Percentiles rank a stretch among this genome's conserved stretches.
These are phyloP conservation scores for Apamea anceps DNA, from an alignment of 2,888 invertebrate species.

Conservation along the genomic window DNA sequence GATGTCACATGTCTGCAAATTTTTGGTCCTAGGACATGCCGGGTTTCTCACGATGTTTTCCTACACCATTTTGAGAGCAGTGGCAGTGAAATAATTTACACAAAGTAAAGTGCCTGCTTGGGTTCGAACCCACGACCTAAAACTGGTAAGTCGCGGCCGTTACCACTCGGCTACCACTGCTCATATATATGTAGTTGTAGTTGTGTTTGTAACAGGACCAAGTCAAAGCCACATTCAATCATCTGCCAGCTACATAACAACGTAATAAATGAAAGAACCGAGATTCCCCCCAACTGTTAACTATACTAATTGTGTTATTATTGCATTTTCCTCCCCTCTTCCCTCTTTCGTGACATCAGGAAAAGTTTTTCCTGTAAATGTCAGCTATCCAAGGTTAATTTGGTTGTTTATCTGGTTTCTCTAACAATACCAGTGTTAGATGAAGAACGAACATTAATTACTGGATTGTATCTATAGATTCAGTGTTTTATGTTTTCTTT, in stretches of 20 bases:
- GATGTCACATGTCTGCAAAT: no score
- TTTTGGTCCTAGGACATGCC: no score
- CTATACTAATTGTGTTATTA: constrained; percentile 68
- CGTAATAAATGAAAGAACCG: constrained; percentile 32
- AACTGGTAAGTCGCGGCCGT: no score
- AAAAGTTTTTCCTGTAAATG: constrained; percentile 62
- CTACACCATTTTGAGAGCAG: no score
- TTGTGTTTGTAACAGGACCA: not conserved
- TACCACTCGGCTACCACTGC: no score
- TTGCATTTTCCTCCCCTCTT: constrained; percentile 52
- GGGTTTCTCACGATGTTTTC: no score
- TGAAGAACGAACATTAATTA: constrained; percentile 39
- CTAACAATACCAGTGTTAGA: constrained; percentile 38
- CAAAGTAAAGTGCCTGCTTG: no score
- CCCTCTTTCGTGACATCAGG: constrained; percentile 41
- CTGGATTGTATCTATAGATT: constrained; percentile 40
- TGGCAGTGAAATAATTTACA: no score
- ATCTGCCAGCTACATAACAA: constrained; percentile 13
- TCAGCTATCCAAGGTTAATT: constrained; percentile 41
- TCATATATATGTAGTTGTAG: no score
- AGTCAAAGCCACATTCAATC: constrained; percentile 16
- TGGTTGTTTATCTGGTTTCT: constrained; percentile 67
- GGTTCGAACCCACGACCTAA: no score
- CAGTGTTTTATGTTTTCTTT: constrained; percentile 27
- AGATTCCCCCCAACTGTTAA: constrained; percentile 42